These are phyloP conservation scores for Poecilus cupreus DNA, from an alignment of 2,888 invertebrate genomes.

Conservation along the genomic window DNA sequence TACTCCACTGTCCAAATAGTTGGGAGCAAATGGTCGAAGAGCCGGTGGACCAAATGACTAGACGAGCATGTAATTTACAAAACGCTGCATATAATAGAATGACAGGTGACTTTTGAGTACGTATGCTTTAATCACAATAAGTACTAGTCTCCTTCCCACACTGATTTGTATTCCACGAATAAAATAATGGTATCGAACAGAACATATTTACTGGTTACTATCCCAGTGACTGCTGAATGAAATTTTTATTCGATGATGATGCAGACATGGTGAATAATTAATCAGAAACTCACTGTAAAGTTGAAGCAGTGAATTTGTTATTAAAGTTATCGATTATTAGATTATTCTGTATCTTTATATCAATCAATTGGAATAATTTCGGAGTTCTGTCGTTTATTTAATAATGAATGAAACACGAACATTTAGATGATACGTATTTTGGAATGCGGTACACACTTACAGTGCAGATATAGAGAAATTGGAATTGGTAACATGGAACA, in stretches of 20 bases:
- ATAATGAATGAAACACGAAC: constrained; percentile 16
- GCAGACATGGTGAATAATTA: neutral
- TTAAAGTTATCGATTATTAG: constrained; percentile 28
- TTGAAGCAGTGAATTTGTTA: constrained; percentile 8
- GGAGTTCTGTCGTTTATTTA: constrained; percentile 5
- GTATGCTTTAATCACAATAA: no score
- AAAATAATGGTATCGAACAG: neutral
- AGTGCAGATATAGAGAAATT: neutral
- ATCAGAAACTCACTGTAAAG: neutral
- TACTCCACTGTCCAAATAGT: no score
- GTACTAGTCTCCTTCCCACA: neutral
- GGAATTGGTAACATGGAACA: neutral
- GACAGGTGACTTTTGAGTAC: no score
- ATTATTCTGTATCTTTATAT: constrained; percentile 26
- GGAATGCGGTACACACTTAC: neutral
- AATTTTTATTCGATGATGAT: constrained; percentile 27
- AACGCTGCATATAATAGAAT: no score
- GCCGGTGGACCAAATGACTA: no score
- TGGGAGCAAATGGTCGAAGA: no score
- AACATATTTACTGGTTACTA: neutral
- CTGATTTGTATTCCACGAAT: neutral
- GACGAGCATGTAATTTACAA: no score
- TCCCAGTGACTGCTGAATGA: neutral
- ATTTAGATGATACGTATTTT: constrained; percentile 12
- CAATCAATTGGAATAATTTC: constrained; percentile 26